These are phyloP conservation scores for Pachyrhynchus sulphureomaculatus DNA, from an alignment of 1,140 invertebrate species.

Conservation along the genomic window DNA sequence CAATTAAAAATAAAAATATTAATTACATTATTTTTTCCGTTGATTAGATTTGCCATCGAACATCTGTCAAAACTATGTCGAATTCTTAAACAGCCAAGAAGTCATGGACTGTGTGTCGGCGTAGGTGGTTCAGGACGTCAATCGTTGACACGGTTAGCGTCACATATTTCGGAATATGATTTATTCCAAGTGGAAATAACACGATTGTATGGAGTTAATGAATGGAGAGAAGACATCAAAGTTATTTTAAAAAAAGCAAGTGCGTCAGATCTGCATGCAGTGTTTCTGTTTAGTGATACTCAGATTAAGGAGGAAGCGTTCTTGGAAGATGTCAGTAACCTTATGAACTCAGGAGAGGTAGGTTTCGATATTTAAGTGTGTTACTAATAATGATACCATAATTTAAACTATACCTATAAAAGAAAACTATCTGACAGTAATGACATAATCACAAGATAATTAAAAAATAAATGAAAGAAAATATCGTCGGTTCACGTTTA, in stretches of 20 bases:
- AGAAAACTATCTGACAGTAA: too few relatives aligned
- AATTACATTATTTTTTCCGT: too few relatives aligned
- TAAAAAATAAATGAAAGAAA: too few relatives aligned
- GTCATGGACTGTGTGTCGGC: slow-evolving; percentile 82
- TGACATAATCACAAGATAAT: too few relatives aligned
- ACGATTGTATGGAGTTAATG: slow-evolving; percentile 75
- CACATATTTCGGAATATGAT: slow-evolving; percentile 93
- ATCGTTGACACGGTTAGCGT: slow-evolving; percentile 83
- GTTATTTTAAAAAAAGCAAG: slow-evolving; percentile 76
- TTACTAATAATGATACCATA: too few relatives aligned
- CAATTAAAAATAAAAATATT: background rate
- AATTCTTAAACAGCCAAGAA: slow-evolving; percentile 87
- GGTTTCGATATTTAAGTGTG: background rate
- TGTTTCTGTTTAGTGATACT: slow-evolving; percentile 72
- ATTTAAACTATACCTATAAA: too few relatives aligned
- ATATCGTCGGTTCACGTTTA: too few relatives aligned
- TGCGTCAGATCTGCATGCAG: slow-evolving; percentile 80
- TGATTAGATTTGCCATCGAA: slow-evolving; percentile 88
- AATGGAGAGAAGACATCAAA: slow-evolving; percentile 93
- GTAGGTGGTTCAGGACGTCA: slow-evolving; percentile 91
- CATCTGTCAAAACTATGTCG: slow-evolving; percentile 90
- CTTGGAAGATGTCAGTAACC: slow-evolving; percentile 91
- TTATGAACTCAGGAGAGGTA: slow-evolving; percentile 87
- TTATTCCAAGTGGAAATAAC: slow-evolving; percentile 90
- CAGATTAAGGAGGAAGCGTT: slow-evolving; percentile 91